phyloP scores from a whole-genome alignment of 2,113 vertebrate species.

The Pelobates fuscus region DNA sequence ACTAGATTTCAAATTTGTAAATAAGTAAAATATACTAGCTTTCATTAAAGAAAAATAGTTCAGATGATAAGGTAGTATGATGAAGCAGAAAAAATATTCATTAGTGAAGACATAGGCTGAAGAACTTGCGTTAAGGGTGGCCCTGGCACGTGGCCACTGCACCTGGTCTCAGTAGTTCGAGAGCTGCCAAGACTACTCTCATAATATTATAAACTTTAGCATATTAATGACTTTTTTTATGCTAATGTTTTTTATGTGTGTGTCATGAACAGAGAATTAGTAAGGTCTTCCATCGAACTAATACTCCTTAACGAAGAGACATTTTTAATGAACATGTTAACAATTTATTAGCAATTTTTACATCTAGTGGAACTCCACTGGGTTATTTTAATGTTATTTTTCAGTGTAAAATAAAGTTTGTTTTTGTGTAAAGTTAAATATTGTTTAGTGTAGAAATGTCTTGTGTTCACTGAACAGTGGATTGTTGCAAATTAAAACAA shows the following conservation, averaged over 20 bases:
- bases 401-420: too few relatives aligned
- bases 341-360: too few relatives aligned
- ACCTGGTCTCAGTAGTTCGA: constrained; percentile 40
- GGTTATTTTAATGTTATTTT: too few relatives aligned
- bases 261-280: constrained; percentile 34
- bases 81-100: constrained; percentile 40
- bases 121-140: constrained; percentile 34
- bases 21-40: constrained; percentile 10
- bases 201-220: constrained; percentile 34
- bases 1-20: not conserved
- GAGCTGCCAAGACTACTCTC: constrained; percentile 39
- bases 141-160: constrained; percentile 45
- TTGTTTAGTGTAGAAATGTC: too few relatives aligned
- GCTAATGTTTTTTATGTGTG: constrained; percentile 19
- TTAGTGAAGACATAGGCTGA: constrained; percentile 29
- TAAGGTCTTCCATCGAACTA: not conserved
- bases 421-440: too few relatives aligned
- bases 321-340: not conserved
- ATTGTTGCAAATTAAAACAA: too few relatives aligned
- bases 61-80: constrained; percentile 35
- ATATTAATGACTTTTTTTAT: constrained; percentile 43
- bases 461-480: too few relatives aligned
- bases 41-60: constrained; percentile 20
- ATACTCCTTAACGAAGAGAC: constrained; percentile 12
- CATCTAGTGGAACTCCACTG: too few relatives aligned